Conservation (phyloP, 2,888 invertebrate species). For the Hemicrepidius hirtus region DNA sequence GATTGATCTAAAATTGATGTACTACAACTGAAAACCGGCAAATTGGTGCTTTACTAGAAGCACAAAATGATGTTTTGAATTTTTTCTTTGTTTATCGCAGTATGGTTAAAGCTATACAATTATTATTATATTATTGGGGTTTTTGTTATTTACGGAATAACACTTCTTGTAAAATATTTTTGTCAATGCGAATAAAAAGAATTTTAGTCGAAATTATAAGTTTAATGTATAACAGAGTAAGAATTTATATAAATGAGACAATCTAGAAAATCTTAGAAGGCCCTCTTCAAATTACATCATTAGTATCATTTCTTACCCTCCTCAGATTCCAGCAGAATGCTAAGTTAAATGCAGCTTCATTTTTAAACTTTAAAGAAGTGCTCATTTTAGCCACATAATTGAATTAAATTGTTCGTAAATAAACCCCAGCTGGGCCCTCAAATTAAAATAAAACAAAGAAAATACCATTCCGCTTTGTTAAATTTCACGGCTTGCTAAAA, state of each 20-base stretch:
- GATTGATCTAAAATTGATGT: slow-evolving; percentile 13
- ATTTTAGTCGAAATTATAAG: too few species aligned
- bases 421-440: background rate
- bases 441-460: slow-evolving; percentile 7
- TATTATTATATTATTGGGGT: too few species aligned
- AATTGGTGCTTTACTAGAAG: slow-evolving; percentile 5
- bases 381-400: slow-evolving; percentile 21
- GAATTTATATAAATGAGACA: background rate
- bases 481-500: too few species aligned
- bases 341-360: background rate
- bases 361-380: background rate
- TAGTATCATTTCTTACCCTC: background rate
- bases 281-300: background rate
- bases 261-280: background rate
- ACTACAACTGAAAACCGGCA: slow-evolving; percentile 8
- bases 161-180: too few species aligned
- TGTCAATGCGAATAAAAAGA: too few species aligned
- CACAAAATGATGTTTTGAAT: background rate
- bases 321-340: background rate
- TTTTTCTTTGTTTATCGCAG: too few species aligned
- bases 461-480: background rate
- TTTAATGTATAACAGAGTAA: background rate
- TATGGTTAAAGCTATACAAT: too few species aligned
- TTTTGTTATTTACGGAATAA: background rate
- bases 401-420: slow-evolving; percentile 20